Evolutionary conservation across 2,113 vertebrate genomes (phyloP).

Genomic region (Rousettus leschenaultii): DNA sequence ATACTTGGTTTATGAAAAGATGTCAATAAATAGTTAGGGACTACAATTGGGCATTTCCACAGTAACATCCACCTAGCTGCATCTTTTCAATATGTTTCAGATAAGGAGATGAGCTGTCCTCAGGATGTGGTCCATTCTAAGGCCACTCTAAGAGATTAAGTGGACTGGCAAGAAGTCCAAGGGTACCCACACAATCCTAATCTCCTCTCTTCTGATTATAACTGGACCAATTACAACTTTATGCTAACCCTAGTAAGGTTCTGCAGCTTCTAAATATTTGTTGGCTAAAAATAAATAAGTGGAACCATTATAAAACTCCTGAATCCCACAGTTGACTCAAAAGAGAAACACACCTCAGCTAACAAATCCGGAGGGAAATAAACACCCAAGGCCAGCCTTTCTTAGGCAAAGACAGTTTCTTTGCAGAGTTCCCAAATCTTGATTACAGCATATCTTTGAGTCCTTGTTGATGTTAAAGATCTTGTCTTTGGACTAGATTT

Average conservation of each 20-base stretch:
- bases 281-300: constrained; percentile 18
- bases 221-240: neutral
- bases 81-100: neutral
- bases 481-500: neutral
- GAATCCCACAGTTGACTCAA: neutral
- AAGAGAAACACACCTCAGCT: neutral
- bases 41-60: neutral
- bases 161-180: neutral
- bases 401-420: neutral
- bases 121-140: neutral
- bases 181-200: neutral
- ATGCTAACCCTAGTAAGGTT: neutral
- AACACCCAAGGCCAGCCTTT: neutral
- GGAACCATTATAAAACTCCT: neutral
- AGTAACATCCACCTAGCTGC: too few relatives aligned
- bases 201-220: neutral
- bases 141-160: neutral
- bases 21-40: neutral
- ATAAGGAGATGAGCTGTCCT: neutral
- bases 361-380: neutral
- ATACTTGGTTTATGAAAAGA: neutral
- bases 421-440: neutral
- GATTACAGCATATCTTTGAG: neutral
- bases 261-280: neutral
- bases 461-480: neutral